Evolutionary conservation across 1,140 invertebrate species (phyloP), one percentile per base, ranked within the genome.

Genomic region (Drosophila bocki): DNA sequence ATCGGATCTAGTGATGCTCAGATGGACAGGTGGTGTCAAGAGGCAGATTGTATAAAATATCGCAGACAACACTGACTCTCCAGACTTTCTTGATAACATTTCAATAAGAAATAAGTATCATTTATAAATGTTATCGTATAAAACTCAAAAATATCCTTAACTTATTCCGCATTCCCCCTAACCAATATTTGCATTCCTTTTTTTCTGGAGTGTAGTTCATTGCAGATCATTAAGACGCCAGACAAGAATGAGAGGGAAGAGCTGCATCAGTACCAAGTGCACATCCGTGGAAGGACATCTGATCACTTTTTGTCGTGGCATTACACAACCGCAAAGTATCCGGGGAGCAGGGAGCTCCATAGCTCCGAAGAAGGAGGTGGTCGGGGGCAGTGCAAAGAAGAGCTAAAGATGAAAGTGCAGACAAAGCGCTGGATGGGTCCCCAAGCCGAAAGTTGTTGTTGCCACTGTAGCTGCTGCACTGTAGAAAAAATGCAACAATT

Each of bases 221-320:
- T 19, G 51, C 61, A 87, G 91, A 87, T 92, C 91, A 92, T 92
- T 92, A 92, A 92, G 86, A 69, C 75, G 75, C 75, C 74, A 59
- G 56, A 69, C 74, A 63, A 69, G 32, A 69, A 68, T 11, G 33
- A 65, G 67, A n/a, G 51, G 47, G 37, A 3, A 51, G 71, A 70
- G 45, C 61, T 60, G 19, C 77, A 67, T 61, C 65, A 60, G 51
- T 59, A 74, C 35, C 35, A 83, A 84, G 80, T 69, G 67, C 71
- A 91, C 91, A 92, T 92, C 91, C 91, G 91, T 91, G 91, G 91
- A 92, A 92, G 91, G 91, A 92, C 91, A 92, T 91, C 78, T 92
- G 91, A 92, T 92, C 91, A 75, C 75, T 87, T 91, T 84, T 75
- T 72, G 65, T 80, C 53, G 80, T 80, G 57, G 87, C 72, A 91